Evolutionary conservation across 2,113 vertebrate species (phyloP), one percentile per base, ranked within the genome.

Genomic region (Halcyon malimbica): DNA sequence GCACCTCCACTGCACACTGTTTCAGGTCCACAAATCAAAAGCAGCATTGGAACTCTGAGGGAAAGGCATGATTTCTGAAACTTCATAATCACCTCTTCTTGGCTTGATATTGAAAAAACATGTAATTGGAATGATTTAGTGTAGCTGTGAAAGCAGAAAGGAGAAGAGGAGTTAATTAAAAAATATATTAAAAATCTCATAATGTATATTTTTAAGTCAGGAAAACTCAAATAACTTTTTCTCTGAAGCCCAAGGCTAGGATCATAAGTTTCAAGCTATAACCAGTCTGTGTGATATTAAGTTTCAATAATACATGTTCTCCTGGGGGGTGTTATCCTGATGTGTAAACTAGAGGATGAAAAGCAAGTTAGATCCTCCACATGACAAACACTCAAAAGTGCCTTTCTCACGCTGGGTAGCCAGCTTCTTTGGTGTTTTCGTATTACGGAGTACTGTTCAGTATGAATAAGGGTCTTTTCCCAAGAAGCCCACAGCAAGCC

Each of bases 111-210:
- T 93, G 91, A 87, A 93, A 96, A 94, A 93, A 39, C 25, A 89
- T 93, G 91, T 91, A 95, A 94, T 85, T 93, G 94, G 63, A 94
- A 93, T 96, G 94, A 96, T 96, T 93, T 96, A 93, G 15, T 96
- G 21, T 95, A 85, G 84, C 95, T 96, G 67, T 93, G 87, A 95
- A 96, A 89, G 93, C 93, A 97, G 87, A 95, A 96, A 90, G 84
- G 48, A 94, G 67, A 89, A 95, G 79, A 94, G 73, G 53, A 95
- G 77, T 95, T 96, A 96, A 97, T 96, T 97, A 96, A 96, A 97
- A 96, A 96, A 93, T 95, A 91, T 96, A 95, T 97, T 97, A 87
- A 95, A 96, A 94, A 96, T 44, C 91, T 97, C 93, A 93, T 95
- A 94, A 93, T 87, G 65, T 95, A 76, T 94, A 82, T 88, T 93